A percentile compares a stretch with the other conserved stretches of the same genome.
Evolutionary conservation across 2,888 invertebrate genomes (phyloP).

Genomic region (Mythimna impura): DNA sequence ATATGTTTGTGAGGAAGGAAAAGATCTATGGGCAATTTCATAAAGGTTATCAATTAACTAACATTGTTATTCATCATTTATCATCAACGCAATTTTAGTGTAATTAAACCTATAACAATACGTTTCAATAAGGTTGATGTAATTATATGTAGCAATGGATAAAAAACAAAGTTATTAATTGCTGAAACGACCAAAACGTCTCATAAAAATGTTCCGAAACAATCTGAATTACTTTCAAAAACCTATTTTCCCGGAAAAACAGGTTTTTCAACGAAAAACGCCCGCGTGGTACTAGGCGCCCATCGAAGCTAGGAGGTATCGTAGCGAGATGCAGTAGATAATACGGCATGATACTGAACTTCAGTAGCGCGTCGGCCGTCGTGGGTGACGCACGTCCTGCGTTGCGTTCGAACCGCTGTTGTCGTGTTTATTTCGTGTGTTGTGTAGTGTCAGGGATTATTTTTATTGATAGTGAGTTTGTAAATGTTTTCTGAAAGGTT

Average conservation of each 20-base stretch:
- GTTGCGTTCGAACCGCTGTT: constrained; percentile 47
- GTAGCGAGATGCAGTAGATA: constrained; percentile 80
- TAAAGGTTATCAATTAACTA: background rate
- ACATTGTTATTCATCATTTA: background rate
- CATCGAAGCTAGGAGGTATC: constrained; percentile 73
- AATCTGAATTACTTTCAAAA: constrained; percentile 28
- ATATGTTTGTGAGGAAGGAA: background rate
- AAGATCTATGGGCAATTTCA: background rate
- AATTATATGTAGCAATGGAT: background rate
- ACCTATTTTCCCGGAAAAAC: constrained; percentile 66
- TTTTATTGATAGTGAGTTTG: constrained; percentile 55
- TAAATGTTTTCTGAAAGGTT: constrained; percentile 69
- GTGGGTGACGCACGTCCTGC: constrained; percentile 76
- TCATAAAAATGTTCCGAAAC: constrained; percentile 5
- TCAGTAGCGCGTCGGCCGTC: constrained; percentile 83
- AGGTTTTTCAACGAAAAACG: constrained; percentile 68
- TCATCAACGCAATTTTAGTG: background rate
- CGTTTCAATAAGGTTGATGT: background rate
- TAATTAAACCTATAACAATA: background rate
- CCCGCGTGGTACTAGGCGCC: constrained; percentile 76
- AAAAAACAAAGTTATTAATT: constrained; percentile 4
- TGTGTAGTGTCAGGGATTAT: constrained; percentile 63
- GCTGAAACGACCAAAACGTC: background rate
- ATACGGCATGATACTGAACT: constrained; percentile 72
- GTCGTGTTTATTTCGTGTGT: constrained; percentile 68